Conservation (phyloP, 2,888 invertebrate species). For the Ophion costatus region DNA sequence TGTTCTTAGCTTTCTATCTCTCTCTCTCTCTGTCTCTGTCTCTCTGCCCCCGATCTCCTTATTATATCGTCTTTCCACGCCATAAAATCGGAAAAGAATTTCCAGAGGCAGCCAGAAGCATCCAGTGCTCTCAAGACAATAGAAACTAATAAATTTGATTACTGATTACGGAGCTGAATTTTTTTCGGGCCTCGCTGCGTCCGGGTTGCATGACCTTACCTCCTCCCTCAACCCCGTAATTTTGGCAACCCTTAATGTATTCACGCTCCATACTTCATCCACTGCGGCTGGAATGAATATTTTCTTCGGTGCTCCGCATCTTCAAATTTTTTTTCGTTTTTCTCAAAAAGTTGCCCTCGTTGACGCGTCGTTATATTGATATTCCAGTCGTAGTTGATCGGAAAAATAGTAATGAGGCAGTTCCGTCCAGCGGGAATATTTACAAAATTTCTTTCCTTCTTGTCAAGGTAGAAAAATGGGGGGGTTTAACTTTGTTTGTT, state of each 20-base stretch:
- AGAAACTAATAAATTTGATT: conserved; percentile 84
- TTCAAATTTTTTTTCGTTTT: background rate
- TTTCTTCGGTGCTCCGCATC: conserved; percentile 16
- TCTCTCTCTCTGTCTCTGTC: conserved; percentile 27
- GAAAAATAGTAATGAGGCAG: too few relatives aligned
- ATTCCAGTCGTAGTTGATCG: background rate
- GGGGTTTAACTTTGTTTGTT: too few relatives aligned
- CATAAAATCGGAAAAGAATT: conserved; percentile 84
- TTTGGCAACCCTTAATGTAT: conserved; percentile 23
- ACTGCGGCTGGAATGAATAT: conserved; percentile 7
- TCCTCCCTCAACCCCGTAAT: conserved; percentile 31
- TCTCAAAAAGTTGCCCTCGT: background rate
- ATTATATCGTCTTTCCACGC: conserved; percentile 84
- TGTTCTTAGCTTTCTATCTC: conserved; percentile 59
- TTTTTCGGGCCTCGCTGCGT: conserved; percentile 60
- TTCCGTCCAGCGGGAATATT: too few relatives aligned
- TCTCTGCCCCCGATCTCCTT: conserved; percentile 77
- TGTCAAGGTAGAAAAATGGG: too few relatives aligned
- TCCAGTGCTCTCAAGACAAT: conserved; percentile 80
- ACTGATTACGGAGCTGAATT: conserved; percentile 81
- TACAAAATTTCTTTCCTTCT: too few relatives aligned
- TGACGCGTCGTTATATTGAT: background rate
- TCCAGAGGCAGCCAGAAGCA: conserved; percentile 69
- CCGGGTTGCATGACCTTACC: conserved; percentile 48
- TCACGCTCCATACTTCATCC: conserved; percentile 57